Conservation (phyloP, 2,113 vertebrate species). For the Brienomyrus brachyistius region DNA sequence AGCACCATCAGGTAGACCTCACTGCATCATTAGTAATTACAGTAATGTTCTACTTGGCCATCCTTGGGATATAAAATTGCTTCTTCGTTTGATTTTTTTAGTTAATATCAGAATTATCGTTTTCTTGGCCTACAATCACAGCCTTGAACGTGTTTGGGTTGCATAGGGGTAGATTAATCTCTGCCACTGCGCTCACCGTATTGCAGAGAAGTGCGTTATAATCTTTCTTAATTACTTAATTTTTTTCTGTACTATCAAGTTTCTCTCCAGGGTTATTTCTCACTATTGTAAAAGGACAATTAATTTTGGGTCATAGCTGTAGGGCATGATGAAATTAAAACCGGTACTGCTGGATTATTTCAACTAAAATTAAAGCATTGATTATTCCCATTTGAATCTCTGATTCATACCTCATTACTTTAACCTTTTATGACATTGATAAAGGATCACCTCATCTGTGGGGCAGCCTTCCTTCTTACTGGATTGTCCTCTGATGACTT, state of each 20-base stretch:
- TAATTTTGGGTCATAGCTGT: slow-evolving; percentile 60
- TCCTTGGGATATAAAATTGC: neutral
- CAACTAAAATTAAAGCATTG: slow-evolving; percentile 50
- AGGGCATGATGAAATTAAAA: slow-evolving; percentile 59
- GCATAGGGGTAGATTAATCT: slow-evolving; percentile 42
- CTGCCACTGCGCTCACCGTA: slow-evolving; percentile 35
- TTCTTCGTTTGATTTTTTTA: neutral
- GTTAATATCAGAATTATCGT: neutral
- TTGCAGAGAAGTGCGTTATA: slow-evolving; percentile 35
- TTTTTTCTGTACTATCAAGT: slow-evolving; percentile 25
- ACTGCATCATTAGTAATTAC: neutral
- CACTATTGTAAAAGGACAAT: slow-evolving; percentile 54
- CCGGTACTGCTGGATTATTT: slow-evolving; percentile 51
- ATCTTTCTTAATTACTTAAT: slow-evolving; percentile 26
- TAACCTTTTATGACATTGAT: slow-evolving; percentile 43
- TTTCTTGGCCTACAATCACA: neutral
- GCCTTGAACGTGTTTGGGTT: slow-evolving; percentile 7
- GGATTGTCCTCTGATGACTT: slow-evolving; percentile 4
- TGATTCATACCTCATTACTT: slow-evolving; percentile 40
- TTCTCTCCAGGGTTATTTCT: slow-evolving; percentile 50
- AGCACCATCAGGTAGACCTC: neutral
- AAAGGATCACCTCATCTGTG: slow-evolving; percentile 12
- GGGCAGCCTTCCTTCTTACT: slow-evolving; percentile 4
- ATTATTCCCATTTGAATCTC: slow-evolving; percentile 45
- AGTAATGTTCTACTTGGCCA: neutral